Evolutionary conservation across 1,140 invertebrate species (phyloP).

Genomic region (Heterodera carotae): DNA sequence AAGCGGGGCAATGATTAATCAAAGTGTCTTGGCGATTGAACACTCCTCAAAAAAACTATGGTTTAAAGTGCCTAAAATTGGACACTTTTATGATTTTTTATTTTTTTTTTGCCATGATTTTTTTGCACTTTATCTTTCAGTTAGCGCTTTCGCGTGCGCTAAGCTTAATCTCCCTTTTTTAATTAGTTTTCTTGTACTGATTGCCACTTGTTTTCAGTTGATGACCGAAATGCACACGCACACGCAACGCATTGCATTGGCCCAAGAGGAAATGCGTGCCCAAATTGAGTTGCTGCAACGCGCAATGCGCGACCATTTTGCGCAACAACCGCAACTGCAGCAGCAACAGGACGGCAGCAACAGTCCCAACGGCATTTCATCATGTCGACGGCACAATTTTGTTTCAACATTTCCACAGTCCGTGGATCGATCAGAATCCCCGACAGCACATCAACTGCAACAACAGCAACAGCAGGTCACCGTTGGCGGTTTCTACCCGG

Average conservation of each 20-base stretch:
- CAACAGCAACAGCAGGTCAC: background rate
- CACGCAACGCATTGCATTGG: conserved; percentile 54
- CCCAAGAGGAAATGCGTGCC: conserved; percentile 64
- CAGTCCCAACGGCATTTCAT: background rate
- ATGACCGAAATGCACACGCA: conserved; percentile 63
- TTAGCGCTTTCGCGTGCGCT: too few species aligned
- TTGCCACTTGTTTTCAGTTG: too few species aligned
- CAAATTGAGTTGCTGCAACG: conserved; percentile 63
- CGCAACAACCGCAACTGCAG: too few species aligned
- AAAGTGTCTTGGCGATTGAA: too few species aligned
- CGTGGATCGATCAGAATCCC: background rate
- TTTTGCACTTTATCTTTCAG: too few species aligned
- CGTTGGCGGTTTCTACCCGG: background rate
- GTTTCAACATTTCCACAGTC: background rate
- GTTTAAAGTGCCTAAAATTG: too few species aligned
- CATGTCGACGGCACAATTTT: background rate
- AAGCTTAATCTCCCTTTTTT: too few species aligned
- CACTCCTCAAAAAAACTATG: too few species aligned
- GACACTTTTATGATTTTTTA: too few species aligned
- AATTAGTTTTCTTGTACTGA: too few species aligned
- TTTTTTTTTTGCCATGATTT: background rate
- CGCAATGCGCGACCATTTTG: conserved; percentile 62
- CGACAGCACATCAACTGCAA: background rate
- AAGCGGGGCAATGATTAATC: too few species aligned
- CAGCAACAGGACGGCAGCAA: background rate